Base-by-base conservation (phyloP, 2,888 invertebrate genomes). In the Keiferia lycopersicella region DNA sequence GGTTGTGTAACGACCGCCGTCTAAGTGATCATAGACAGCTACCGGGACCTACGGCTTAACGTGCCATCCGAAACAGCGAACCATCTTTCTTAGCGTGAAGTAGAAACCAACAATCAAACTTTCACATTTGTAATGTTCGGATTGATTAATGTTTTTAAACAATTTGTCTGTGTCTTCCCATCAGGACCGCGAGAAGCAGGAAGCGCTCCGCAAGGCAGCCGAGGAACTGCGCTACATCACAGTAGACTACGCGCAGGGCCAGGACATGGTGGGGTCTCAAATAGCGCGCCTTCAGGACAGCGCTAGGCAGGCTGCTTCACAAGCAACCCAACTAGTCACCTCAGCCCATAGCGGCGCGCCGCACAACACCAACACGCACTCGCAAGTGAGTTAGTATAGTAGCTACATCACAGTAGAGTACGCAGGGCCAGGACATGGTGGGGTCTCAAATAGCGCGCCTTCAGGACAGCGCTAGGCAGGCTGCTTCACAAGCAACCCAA, bases 201-300 rank as follows among this genome's bases (percentile, higher is more conserved):
- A 96, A 69, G 95, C 96, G 3, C 88, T 99, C 12, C 94, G 96
- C 39, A 93, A 94, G 67, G 98, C 99, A 0, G 99, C 99, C 0
- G 98, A 99, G 78, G 97, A 98, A 73, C 89, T 99, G n/a, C 93
- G 98, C 57, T 95, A 95, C 77, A 98, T 98, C 38, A 97, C 97
- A 0, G 96, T 95, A 11, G 97, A 97, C 63, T 97, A 98, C 60
- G 96, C 97, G 1, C 87, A 86, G 30, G 87, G 93, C 14, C 93
- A 95, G 80, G 93, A 94, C 81, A 96, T 96, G 69, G 96, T 93
- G 94, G 77, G 95, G 95, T 77, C 94, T 92, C 71, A 96, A 94
- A 73, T 87, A 59, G 82, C 82, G 0, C 63, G 86, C 0, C 68
- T 88, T 1, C 93, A 95, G 91, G 93, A 94, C 76, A 96, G 96